phyloP scores from a whole-genome alignment of 2,113 vertebrate species.

The Lonchura striata region DNA sequence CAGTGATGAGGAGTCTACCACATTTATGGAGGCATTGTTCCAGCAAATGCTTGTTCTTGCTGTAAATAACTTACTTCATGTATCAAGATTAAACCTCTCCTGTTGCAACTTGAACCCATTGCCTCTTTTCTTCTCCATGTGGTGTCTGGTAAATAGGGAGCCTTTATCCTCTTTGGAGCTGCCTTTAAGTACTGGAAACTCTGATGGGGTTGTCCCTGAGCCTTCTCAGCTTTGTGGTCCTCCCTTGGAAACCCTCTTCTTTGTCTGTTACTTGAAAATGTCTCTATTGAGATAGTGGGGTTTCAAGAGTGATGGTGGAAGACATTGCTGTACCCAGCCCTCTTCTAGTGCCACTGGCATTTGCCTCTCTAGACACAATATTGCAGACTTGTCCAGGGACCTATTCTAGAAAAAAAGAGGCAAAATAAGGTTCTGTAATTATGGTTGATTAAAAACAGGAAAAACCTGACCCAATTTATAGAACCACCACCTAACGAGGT shows the following conservation, averaged over 20 bases:
- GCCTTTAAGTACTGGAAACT: neutral
- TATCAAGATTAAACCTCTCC: neutral
- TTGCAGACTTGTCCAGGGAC: neutral
- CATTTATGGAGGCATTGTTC: neutral
- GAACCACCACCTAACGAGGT: neutral
- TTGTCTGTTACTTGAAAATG: neutral
- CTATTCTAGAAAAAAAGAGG: neutral
- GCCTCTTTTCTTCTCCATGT: neutral
- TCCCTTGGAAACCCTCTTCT: neutral
- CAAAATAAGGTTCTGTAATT: neutral
- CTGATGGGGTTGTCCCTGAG: neutral
- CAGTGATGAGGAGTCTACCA: neutral
- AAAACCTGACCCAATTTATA: rapidly evolving
- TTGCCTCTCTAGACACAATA: neutral
- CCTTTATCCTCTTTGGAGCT: neutral
- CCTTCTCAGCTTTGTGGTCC: neutral
- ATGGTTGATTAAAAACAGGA: neutral
- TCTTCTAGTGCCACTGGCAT: neutral
- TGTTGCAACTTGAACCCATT: neutral
- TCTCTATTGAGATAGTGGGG: neutral
- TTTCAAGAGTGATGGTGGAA: neutral
- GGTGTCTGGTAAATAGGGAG: too few relatives aligned
- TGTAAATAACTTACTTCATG: neutral
- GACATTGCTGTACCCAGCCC: neutral
- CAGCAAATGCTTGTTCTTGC: neutral